Conservation (phyloP, 2,797 vertebrate species). For the Notolepis coatsorum region DNA sequence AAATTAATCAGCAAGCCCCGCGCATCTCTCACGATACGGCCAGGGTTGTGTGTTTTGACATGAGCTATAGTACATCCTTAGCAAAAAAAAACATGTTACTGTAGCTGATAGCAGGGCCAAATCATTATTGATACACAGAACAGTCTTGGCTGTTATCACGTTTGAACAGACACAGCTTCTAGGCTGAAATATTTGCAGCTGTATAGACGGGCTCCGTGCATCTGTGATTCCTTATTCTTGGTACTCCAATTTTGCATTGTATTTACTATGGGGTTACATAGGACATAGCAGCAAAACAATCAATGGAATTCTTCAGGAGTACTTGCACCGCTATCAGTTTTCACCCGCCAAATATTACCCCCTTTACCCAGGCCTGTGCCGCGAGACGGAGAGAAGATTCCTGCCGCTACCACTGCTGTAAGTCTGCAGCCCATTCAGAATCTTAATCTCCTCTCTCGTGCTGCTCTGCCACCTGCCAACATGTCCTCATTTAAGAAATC, state of each 20-base stretch:
- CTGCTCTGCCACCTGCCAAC: conserved; percentile 57
- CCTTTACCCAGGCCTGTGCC: no score
- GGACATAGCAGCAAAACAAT: not conserved
- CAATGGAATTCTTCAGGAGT: conserved; percentile 13
- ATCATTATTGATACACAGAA: conserved; percentile 53
- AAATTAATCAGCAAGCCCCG: conserved; percentile 63
- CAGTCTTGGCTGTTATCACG: conserved; percentile 51
- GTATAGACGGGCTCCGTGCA: conserved; percentile 25
- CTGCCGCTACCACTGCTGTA: conserved; percentile 28
- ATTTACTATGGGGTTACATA: not conserved
- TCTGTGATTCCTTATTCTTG: conserved; percentile 23
- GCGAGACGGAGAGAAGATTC: conserved; percentile 7
- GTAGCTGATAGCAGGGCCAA: conserved; percentile 54
- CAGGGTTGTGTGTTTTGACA: conserved; percentile 22
- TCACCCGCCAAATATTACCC: not conserved
- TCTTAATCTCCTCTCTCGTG: conserved; percentile 12
- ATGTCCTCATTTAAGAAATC: conserved; percentile 58
- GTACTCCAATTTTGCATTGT: conserved; percentile 3
- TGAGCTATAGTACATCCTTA: conserved; percentile 31
- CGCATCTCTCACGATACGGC: conserved; percentile 58
- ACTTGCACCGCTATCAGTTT: not conserved
- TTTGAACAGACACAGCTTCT: conserved; percentile 32
- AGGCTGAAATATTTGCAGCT: conserved; percentile 31
- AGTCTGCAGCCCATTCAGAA: conserved; percentile 16
- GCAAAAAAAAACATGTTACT: conserved; percentile 48